Conservation (phyloP, 2,113 vertebrate species). For the Myanophis thanlyinensis region DNA sequence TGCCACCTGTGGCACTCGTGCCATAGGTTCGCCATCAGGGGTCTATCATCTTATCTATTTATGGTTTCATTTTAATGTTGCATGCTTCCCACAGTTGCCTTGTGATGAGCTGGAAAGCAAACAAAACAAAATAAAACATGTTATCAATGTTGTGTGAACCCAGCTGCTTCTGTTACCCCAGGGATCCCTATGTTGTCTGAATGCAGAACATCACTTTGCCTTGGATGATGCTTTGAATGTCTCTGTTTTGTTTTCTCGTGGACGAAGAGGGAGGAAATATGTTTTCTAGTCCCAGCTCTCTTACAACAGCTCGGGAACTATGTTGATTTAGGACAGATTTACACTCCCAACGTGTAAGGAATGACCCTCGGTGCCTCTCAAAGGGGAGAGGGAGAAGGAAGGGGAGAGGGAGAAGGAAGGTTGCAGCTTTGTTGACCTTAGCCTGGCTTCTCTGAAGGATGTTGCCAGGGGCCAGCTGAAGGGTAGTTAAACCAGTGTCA, state of each 20-base stretch:
- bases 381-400: neutral
- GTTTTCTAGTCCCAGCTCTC: neutral
- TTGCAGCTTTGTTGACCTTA: neutral
- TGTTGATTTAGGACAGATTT: neutral
- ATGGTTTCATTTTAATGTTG: too few species aligned
- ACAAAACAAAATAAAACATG: neutral
- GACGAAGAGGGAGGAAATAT: neutral
- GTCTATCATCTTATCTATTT: too few species aligned
- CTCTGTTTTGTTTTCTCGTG: neutral
- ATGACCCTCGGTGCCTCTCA: neutral
- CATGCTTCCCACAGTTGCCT: too few species aligned
- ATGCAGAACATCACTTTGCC: neutral
- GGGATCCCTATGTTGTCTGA: neutral
- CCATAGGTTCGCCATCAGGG: too few species aligned
- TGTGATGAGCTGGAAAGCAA: too few species aligned
- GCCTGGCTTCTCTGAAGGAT: neutral
- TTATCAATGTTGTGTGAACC: neutral
- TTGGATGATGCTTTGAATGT: neutral
- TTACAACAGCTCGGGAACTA: neutral
- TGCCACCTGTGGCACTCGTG: too few species aligned
- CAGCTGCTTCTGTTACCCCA: neutral
- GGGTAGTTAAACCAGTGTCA: neutral
- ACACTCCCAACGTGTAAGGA: neutral
- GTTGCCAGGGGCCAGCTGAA: neutral
- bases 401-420: neutral